These are phyloP conservation scores for Aphelenchoides fujianensis DNA, from an alignment of 1,140 invertebrate species.

Conservation along the genomic window DNA sequence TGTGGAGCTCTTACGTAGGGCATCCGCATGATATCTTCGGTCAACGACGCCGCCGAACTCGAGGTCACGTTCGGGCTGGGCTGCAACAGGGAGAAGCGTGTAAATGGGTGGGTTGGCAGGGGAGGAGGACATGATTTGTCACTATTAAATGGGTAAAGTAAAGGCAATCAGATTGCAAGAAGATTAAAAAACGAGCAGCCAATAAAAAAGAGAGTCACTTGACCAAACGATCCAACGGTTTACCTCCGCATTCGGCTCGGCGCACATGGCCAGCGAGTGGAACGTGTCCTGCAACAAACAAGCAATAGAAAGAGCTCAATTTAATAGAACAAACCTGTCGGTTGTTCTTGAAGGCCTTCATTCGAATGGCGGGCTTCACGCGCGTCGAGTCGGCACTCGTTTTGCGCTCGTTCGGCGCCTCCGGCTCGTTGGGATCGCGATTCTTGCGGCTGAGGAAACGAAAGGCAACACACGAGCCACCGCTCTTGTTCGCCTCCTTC, in stretches of 20 bases:
- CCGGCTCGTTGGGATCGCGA: not conserved
- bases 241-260: not conserved
- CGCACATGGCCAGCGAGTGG: not conserved
- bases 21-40: constrained; percentile 16
- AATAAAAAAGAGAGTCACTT: too few relatives aligned
- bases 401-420: not conserved
- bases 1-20: not conserved
- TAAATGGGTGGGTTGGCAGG: too few relatives aligned
- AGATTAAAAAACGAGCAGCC: too few relatives aligned
- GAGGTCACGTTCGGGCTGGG: not conserved
- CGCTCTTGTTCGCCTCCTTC: not conserved
- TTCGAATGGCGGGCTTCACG: not conserved
- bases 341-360: constrained; percentile 14
- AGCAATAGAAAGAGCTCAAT: too few relatives aligned
- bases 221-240: too few relatives aligned
- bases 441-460: not conserved
- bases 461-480: not conserved
- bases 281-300: not conserved
- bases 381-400: not conserved
- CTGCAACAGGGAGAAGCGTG: too few relatives aligned
- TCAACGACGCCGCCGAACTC: not conserved
- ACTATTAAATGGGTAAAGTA: too few relatives aligned
- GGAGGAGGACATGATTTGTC: too few relatives aligned
- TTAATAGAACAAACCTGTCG: constrained; percentile 2
- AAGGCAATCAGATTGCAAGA: too few relatives aligned